Conservation (phyloP, 2,797 vertebrate genomes). For the Rhabdophis nuchalis region DNA sequence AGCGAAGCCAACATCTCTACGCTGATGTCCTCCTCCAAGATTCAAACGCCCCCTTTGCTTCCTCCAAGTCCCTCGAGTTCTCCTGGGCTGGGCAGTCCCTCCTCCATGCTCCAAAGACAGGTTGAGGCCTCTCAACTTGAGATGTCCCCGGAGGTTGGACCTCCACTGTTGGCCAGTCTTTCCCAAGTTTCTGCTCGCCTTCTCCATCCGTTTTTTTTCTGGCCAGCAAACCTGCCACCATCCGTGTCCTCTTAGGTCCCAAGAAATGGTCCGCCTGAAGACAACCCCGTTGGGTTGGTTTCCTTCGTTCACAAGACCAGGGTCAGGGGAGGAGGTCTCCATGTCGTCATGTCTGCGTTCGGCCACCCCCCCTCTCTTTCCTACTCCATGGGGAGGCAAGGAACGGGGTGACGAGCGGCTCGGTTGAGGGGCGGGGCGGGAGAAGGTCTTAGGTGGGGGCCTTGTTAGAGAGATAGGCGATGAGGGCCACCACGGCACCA, state of each 20-base stretch:
- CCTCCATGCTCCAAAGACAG: background rate
- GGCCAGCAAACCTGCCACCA: background rate
- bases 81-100: background rate
- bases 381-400: background rate
- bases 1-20: background rate
- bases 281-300: background rate
- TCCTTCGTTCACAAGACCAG: background rate
- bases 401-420: background rate
- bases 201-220: background rate
- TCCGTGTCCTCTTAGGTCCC: background rate
- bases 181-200: background rate
- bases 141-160: background rate
- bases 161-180: background rate
- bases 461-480: slow-evolving; percentile 84
- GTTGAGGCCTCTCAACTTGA: background rate
- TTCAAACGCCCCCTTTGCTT: background rate
- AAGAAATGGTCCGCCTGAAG: background rate
- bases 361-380: no score
- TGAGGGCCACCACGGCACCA: slow-evolving; percentile 80
- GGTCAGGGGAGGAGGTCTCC: background rate
- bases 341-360: background rate
- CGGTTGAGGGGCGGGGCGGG: background rate
- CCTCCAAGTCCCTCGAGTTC: background rate
- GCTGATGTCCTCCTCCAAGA: background rate
- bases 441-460: slow-evolving; percentile 72